Percentiles rank a stretch among this genome's conserved stretches.
Conservation (phyloP, 2,888 invertebrate genomes). For the Sinodicranocentrus sp. region DNA sequence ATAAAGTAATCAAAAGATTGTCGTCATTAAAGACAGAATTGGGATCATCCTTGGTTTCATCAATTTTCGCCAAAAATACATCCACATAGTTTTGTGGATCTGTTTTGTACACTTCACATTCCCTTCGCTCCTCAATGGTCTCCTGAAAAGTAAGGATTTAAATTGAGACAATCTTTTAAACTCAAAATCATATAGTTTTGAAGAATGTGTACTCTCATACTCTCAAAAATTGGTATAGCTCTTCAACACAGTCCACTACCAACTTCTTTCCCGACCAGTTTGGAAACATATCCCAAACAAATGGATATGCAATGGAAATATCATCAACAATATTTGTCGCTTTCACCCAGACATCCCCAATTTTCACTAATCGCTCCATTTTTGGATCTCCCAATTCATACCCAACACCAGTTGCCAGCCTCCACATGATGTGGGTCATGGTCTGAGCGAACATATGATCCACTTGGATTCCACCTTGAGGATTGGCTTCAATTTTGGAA, state of each 20-base stretch:
- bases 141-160: background rate
- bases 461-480: background rate
- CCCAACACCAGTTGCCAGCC: constrained; percentile 40
- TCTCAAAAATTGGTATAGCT: background rate
- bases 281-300: constrained; percentile 33
- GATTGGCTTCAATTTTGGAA: background rate
- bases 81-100: constrained; percentile 25
- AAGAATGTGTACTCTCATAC: background rate
- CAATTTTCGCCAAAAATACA: constrained; percentile 33
- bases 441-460: constrained; percentile 33
- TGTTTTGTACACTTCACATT: background rate
- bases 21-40: background rate
- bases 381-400: constrained; percentile 38
- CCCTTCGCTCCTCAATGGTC: background rate
- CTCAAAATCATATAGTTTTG: background rate
- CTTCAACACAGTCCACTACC: background rate
- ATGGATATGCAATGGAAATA: constrained; percentile 18
- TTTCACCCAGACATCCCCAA: background rate
- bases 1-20: background rate
- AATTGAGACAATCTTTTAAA: background rate
- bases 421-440: constrained; percentile 37
- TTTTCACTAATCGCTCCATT: constrained; percentile 25
- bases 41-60: constrained; percentile 10
- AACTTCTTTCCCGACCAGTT: background rate
- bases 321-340: constrained; percentile 16